phyloP scores from a whole-genome alignment of 2,797 vertebrate genomes.

The Syncerus caffer region DNA sequence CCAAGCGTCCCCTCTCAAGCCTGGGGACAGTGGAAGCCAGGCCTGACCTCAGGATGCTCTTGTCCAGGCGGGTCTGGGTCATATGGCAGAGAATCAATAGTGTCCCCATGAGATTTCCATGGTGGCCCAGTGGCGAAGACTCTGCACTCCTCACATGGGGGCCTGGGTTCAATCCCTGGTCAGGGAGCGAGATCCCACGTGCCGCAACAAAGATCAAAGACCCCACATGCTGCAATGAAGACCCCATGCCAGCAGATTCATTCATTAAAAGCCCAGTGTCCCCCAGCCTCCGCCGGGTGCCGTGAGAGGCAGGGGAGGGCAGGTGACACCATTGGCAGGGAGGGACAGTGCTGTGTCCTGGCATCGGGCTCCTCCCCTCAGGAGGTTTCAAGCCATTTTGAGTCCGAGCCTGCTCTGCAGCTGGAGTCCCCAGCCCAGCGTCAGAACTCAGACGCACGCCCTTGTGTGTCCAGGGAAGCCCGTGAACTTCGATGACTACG shows the following conservation, averaged over 20 bases:
- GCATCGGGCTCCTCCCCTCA: fast-evolving
- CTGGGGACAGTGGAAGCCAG: background rate
- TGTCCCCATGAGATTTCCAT: background rate
- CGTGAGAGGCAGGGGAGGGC: background rate
- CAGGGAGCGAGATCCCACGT: background rate
- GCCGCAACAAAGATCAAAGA: background rate
- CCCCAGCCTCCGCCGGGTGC: fast-evolving
- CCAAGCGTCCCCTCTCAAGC: background rate
- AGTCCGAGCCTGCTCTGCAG: fast-evolving
- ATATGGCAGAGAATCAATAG: fast-evolving
- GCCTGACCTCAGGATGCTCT: background rate
- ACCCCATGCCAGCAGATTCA: background rate
- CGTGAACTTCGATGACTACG: conserved; percentile 86
- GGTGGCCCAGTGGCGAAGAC: background rate
- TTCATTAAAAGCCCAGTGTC: background rate
- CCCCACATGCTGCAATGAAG: background rate
- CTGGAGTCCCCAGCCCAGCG: fast-evolving
- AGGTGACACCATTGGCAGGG: fast-evolving
- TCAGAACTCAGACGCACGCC: fast-evolving
- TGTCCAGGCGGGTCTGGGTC: fast-evolving
- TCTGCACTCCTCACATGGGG: background rate
- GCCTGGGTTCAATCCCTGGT: background rate
- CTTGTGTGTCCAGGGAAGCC: conserved; percentile 84
- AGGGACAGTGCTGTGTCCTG: too few species aligned
- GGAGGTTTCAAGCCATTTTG: fast-evolving